Base-by-base conservation (phyloP, 2,888 invertebrate species). In the Sarcophaga carnaria region DNA sequence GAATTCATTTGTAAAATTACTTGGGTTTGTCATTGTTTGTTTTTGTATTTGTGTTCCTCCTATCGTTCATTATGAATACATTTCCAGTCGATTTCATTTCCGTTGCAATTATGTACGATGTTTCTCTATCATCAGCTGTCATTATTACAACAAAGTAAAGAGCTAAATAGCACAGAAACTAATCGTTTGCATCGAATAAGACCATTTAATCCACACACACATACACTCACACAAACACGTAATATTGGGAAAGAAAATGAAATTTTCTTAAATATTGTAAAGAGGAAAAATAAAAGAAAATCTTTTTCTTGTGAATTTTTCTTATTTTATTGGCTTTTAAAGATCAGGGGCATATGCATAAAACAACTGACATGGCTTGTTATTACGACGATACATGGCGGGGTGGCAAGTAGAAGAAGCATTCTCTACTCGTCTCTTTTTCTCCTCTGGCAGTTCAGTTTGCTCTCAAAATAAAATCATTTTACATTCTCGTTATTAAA, bases 111-210 rank as follows among this genome's bases (percentile, higher is more conserved):
- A 76, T 62, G 60, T 72, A 14, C 1, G 6, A 37, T 37, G 37
- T 37, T 81, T 69, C 80, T 63, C 37, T 37, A 37, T 37, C 37
- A 83, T 80, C 86, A 86, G 83, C 77, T 83, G 77, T 69, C 80
- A 49, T 80, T 72, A 60, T 45, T 76, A 37, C 54, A 77, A 80
- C 76, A 83, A 64, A 45, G 71, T 71, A 64, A 70, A 25, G 4
- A 71, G 14, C 54, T 71, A 22, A 71, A 71, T 17, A 49, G 71
- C 2, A 27, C n/a, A 69, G 74, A 78, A 66, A 60, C 71, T 70
- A 84, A 71, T 64, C 54, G 75, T n/a, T 17, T 27, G 12, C 59
- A 75, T 69, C 47, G 59, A 64, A 47, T 17, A 54, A 54, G 54
- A 54, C 12, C 14, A 60, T 77, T 64, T 71, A 47, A 64, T 25